Percentiles rank a stretch among this genome's conserved stretches.
Conservation (phyloP, 2,888 invertebrate genomes). For the Anoncus sp. region DNA sequence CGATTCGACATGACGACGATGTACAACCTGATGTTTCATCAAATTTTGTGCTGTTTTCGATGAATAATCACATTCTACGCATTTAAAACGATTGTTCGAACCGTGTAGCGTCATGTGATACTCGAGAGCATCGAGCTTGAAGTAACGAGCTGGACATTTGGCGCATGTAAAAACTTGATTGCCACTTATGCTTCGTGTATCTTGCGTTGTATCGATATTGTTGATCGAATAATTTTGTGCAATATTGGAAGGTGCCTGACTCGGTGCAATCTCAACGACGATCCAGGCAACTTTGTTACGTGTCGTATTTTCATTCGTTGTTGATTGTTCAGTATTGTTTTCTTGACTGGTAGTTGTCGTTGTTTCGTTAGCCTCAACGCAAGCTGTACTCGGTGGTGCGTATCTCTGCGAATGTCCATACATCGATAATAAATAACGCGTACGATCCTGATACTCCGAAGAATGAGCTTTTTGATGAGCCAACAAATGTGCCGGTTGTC, state of each 20-base stretch:
- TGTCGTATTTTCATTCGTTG: background rate
- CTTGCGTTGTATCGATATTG: conserved; percentile 39
- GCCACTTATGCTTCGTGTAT: conserved; percentile 61
- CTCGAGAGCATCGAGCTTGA: conserved; percentile 88
- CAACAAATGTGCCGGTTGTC: conserved; percentile 88
- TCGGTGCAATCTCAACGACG: conserved; percentile 71
- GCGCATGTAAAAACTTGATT: conserved; percentile 84
- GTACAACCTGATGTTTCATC: conserved; percentile 87
- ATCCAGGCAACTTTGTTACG: conserved; percentile 75
- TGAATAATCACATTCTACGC: conserved; percentile 89
- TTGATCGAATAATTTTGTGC: conserved; percentile 23
- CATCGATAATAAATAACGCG: conserved; percentile 87
- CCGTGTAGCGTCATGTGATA: conserved; percentile 89
- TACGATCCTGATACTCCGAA: conserved; percentile 91
- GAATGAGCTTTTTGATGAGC: conserved; percentile 91
- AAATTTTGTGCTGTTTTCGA: conserved; percentile 88
- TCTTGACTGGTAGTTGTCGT: background rate
- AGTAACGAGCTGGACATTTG: conserved; percentile 90
- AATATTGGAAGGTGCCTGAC: conserved; percentile 8
- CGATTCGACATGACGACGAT: conserved; percentile 75
- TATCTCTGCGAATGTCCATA: conserved; percentile 87
- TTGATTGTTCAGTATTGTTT: background rate
- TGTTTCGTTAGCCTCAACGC: conserved; percentile 72
- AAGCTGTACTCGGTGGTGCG: conserved; percentile 86
- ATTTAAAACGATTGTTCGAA: conserved; percentile 87